phyloP scores from a whole-genome alignment of 2,113 vertebrate genomes.

The Nothocercus julius region DNA sequence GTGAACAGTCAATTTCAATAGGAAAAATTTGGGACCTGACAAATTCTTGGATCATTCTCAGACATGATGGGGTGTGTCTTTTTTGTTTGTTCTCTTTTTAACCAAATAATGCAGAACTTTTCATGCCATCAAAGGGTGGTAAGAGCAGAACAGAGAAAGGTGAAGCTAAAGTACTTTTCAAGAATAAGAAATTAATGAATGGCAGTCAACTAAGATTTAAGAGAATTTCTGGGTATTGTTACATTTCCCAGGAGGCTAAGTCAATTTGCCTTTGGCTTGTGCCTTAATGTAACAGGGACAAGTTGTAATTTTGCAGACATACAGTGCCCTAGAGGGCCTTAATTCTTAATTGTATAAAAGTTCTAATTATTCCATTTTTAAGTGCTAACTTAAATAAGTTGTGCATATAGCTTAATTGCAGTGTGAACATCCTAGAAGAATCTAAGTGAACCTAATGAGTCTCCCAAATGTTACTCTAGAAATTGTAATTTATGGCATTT shows the following conservation, averaged over 20 bases:
- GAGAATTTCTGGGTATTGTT: slow-evolving; percentile 56
- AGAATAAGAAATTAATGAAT: slow-evolving; percentile 29
- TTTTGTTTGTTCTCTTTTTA: neutral
- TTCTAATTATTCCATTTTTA: slow-evolving; percentile 69
- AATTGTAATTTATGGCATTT: neutral
- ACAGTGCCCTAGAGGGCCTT: slow-evolving; percentile 46
- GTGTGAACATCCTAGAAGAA: slow-evolving; percentile 18
- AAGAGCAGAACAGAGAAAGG: neutral
- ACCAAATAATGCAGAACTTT: slow-evolving; percentile 16
- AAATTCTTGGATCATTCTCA: slow-evolving; percentile 14
- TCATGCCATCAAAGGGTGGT: neutral
- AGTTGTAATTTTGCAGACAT: slow-evolving; percentile 64
- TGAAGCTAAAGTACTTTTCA: slow-evolving; percentile 28
- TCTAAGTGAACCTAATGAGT: neutral
- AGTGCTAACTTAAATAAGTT: slow-evolving; percentile 58
- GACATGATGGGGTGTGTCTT: neutral
- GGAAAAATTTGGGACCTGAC: neutral
- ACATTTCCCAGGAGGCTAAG: slow-evolving; percentile 62
- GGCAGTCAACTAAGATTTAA: slow-evolving; percentile 43
- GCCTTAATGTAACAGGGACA: slow-evolving; percentile 54
- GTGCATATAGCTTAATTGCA: neutral
- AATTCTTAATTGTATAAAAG: slow-evolving; percentile 61
- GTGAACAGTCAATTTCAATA: neutral
- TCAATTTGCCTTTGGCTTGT: slow-evolving; percentile 50
- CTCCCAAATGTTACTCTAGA: neutral